Evolutionary conservation across 2,797 vertebrate species (phyloP), one percentile per base, ranked within the genome.

Genomic region (Yasuhikotakia modesta): DNA sequence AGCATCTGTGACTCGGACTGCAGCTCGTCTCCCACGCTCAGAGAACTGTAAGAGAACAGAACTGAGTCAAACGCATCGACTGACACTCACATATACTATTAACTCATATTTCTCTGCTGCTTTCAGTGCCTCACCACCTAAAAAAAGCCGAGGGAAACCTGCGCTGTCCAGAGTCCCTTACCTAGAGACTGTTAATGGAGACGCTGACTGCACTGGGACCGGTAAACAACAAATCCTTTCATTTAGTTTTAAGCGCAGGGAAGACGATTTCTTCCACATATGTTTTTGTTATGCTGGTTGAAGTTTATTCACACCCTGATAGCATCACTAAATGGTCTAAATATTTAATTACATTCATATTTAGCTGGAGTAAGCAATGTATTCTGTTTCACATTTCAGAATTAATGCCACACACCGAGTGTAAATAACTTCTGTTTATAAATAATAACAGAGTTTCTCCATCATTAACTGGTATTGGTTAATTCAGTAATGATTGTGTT

Each of bases 181-280:
- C 79, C 75, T 96, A 84, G 96, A 97, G 64, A 92, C 93, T 2
- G 88, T 96, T 70, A 98, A 98, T 0, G 95, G 96, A 86, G 96
- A 97, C 82, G 90, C 89, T 0, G 94, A 96, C 86, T 97, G 95
- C 90, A 92, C 84, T 35, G 89, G 91, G 88, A 78, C 84, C 55
- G 86, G 86, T 86, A 69, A 50, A 77, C 32, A 53, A 45, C 19
- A 0, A 46, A 58, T 65, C 24, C 35, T 39, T 6, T 39, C 35
- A 39, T 39, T 39, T 6, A 39, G 1, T 6, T 39, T 39, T 39
- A 39, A 8, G 1, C 10, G 35, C 35, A 39, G 35, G 4, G 3
- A 35, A 4, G 4, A 35, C 32, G n/a, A n/a, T n/a, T n/a, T n/a
- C n/a, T n/a, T n/a, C n/a, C n/a, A n/a, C n/a, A n/a, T 32, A 32